Evolutionary conservation across 92 coral and sea anemone genomes (phyloP).

Genomic region (Phenganax stokvisi): DNA sequence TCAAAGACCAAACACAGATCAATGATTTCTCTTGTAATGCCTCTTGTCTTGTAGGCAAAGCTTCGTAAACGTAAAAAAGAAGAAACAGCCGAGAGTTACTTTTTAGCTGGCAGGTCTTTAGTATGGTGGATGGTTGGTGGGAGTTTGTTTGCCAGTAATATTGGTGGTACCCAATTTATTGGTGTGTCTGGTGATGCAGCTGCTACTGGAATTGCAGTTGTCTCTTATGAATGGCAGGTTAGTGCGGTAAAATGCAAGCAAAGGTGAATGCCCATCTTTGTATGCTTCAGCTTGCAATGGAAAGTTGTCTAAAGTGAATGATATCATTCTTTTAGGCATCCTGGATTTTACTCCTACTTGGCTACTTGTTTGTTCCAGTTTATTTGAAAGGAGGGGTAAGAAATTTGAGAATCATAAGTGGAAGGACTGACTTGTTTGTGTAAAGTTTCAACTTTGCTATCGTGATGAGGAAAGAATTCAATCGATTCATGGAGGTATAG

Average conservation of each 20-base stretch:
- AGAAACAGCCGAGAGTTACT: constrained; percentile 9
- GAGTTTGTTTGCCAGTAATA: constrained; percentile 6
- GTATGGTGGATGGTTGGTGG: constrained; percentile 10
- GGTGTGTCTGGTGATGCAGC: constrained; percentile 9
- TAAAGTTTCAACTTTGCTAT: too few species aligned
- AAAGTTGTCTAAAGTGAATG: too few species aligned
- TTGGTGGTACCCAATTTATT: not conserved
- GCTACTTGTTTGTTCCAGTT: constrained; percentile 51
- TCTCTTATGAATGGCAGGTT: constrained; percentile 19
- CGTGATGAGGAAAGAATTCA: not conserved
- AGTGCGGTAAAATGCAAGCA: not conserved
- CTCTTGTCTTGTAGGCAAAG: not conserved
- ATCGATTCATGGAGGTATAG: not conserved
- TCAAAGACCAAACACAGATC: too few species aligned
- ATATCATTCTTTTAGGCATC: constrained; percentile 35
- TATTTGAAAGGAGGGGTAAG: constrained; percentile 52
- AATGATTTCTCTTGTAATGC: too few species aligned
- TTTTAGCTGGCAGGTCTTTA: not conserved
- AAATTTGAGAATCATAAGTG: not conserved
- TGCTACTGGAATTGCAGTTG: constrained; percentile 3
- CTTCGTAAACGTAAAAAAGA: not conserved
- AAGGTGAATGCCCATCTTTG: too few species aligned
- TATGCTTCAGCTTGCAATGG: too few species aligned
- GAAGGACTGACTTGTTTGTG: not conserved
- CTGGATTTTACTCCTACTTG: constrained; percentile 48